These are phyloP conservation scores for Leucozona laternaria DNA, from an alignment of 2,888 invertebrate genomes.

Conservation along the genomic window DNA sequence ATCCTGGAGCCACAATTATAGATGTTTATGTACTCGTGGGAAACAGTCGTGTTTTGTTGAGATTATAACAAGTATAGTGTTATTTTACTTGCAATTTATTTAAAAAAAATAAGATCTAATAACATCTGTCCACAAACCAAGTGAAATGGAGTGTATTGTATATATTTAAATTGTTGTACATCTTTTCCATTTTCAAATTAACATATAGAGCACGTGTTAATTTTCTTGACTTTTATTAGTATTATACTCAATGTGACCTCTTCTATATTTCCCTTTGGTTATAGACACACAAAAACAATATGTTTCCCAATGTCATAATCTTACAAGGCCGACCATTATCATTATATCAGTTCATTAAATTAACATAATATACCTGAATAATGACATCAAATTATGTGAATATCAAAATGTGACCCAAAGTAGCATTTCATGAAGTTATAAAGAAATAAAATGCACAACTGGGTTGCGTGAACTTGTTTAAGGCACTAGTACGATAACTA, in stretches of 20 bases:
- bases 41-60: too few relatives aligned
- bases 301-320: neutral
- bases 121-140: too few relatives aligned
- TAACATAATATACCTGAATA: neutral
- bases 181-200: neutral
- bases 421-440: neutral
- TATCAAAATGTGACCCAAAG: neutral
- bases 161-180: too few relatives aligned
- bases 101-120: too few relatives aligned
- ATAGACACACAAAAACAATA: neutral
- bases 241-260: neutral
- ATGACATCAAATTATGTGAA: neutral
- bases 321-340: neutral
- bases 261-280: neutral
- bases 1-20: too few relatives aligned
- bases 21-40: too few relatives aligned
- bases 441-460: too few relatives aligned
- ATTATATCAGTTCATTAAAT: slow-evolving; percentile 15
- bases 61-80: too few relatives aligned
- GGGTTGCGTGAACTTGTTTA: too few relatives aligned
- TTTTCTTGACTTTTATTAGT: neutral
- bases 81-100: too few relatives aligned
- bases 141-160: too few relatives aligned
- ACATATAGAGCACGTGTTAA: neutral
- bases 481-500: too few relatives aligned